Evolutionary conservation across 2,888 invertebrate species (phyloP), one percentile per base, ranked within the genome.

Genomic region (Zele albiditarsus): DNA sequence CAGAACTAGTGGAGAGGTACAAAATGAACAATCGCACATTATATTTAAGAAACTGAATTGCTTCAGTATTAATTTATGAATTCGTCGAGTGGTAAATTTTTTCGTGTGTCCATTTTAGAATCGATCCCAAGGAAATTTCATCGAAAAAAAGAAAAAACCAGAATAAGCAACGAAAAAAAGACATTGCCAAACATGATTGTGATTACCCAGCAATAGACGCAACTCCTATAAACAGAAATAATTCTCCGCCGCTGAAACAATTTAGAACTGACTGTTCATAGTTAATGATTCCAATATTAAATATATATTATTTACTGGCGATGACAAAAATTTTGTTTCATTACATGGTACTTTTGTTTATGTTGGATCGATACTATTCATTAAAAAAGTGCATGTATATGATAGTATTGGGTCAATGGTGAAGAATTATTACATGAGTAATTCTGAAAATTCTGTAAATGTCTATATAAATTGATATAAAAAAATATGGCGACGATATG

Each of bases 61-160:
- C n/a, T n/a, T n/a, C n/a, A n/a, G n/a, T n/a, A n/a, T n/a, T n/a
- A n/a, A n/a, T n/a, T n/a, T n/a, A n/a, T n/a, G n/a, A n/a, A n/a
- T n/a, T n/a, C n/a, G n/a, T 38, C 8, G 12, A n/a, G 0, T 2
- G 2, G 5, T 58, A 3, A 58, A 25, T 12, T 25, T 8, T 2
- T 23, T 58, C 8, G 3, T 58, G 25, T 5, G 12, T 60, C 38
- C n/a, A 65, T 74, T 68, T 57, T 68, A 80, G 77, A 62, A 53
- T 78, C 62, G 76, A 75, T 71, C 58, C 63, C 2, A 75, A 69
- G 23, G 90, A 92, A 12, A 92, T 92, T 84, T 90, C 92, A 77
- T 85, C 90, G 0, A 94, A 94, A 83, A 92, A 93, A 70, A 89
- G 90, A 80, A 90, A 89, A 33, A 94, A 95, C 85, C 95, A 95